A percentile compares a stretch with the other conserved stretches of the same genome.
These are phyloP conservation scores for Pithys albifrons DNA, from an alignment of 2,113 vertebrate species.

Conservation along the genomic window DNA sequence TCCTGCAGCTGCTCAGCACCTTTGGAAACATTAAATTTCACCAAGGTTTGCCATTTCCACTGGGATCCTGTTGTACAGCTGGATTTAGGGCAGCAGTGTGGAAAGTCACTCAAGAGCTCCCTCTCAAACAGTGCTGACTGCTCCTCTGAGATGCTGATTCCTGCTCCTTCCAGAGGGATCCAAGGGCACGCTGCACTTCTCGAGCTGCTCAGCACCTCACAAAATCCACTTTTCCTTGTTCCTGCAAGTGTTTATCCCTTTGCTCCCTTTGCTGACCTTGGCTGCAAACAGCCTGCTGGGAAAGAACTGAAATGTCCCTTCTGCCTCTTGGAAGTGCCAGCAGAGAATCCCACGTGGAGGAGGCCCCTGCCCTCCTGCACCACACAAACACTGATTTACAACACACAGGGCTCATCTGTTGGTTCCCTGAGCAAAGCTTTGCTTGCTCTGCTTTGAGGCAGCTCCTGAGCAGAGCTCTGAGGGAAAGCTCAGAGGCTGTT, in stretches of 20 bases:
- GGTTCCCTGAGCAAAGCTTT: background rate
- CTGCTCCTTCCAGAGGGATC: background rate
- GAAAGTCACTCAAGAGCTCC: background rate
- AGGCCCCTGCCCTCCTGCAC: background rate
- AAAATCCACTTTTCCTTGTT: background rate
- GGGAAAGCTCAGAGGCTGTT: background rate
- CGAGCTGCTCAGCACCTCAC: background rate
- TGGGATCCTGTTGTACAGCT: background rate
- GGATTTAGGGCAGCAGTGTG: background rate
- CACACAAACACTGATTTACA: background rate
- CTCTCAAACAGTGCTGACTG: background rate
- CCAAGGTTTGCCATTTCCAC: background rate
- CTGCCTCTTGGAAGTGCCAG: background rate
- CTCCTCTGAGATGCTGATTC: background rate
- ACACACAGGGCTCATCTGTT: accelerated
- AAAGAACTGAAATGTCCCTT: background rate
- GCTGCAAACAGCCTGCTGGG: background rate
- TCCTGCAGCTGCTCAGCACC: background rate
- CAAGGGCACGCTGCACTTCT: accelerated
- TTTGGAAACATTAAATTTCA: background rate
- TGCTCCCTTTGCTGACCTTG: background rate
- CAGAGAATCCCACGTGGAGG: background rate
- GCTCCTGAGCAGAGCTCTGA: background rate
- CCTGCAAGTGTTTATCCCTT: background rate
- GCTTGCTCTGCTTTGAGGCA: background rate